Evolutionary conservation across 2,113 vertebrate species (phyloP).

Genomic region (Dermatemys mawii): DNA sequence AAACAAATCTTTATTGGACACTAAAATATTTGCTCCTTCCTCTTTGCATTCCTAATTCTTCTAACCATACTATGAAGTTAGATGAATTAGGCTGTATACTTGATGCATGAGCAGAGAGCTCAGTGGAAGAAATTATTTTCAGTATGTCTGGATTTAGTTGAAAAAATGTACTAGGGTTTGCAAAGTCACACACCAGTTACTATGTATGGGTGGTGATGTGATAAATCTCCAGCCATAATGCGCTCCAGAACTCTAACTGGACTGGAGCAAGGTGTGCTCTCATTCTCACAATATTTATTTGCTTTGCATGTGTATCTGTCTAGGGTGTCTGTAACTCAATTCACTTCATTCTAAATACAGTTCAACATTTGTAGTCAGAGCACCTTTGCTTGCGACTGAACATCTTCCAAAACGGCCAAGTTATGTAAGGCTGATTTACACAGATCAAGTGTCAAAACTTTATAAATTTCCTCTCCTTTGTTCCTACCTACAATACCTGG

Average conservation of each 20-base stretch:
- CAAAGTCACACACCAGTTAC: not conserved
- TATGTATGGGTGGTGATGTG: not conserved
- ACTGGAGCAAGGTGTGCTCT: not conserved
- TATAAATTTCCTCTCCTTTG: constrained; percentile 1
- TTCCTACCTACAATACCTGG: not conserved
- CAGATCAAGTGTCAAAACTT: constrained; percentile 7
- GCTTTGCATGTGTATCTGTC: constrained; percentile 38
- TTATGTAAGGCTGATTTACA: not conserved
- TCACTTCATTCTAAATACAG: constrained; percentile 28
- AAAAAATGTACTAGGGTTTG: not conserved
- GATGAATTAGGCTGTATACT: not conserved
- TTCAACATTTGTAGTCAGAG: constrained; percentile 42
- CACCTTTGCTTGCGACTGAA: constrained; percentile 25
- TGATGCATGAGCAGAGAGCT: not conserved
- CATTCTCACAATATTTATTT: constrained; percentile 37
- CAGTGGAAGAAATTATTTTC: not conserved
- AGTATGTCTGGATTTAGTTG: not conserved
- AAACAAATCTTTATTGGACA: not conserved
- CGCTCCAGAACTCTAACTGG: not conserved
- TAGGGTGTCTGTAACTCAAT: not conserved
- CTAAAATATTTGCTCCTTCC: not conserved
- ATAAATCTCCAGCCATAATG: constrained; percentile 2
- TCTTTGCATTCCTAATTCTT: not conserved
- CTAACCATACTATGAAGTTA: not conserved
- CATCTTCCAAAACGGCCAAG: constrained; percentile 45